Conservation (phyloP, 2,888 invertebrate species). For the Melieria crassipennis region DNA sequence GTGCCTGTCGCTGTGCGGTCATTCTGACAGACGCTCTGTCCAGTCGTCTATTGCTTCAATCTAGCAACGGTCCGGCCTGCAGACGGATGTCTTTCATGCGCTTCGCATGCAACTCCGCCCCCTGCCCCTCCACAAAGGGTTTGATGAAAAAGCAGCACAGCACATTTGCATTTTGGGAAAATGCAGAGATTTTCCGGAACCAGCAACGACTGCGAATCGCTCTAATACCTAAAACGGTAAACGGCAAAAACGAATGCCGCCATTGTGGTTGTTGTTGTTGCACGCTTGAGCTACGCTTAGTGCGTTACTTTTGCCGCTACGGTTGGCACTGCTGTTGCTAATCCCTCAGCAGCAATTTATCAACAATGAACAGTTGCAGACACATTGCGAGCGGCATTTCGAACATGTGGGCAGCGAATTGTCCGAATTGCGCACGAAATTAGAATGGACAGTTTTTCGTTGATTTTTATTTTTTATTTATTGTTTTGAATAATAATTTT, state of each 20-base stretch:
- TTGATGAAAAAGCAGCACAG: not conserved
- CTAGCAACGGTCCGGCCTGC: too few species aligned
- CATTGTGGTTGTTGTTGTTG: not conserved
- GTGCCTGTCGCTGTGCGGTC: conserved; percentile 21
- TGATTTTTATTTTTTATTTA: not conserved
- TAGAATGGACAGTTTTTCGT: conserved; percentile 1
- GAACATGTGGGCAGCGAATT: not conserved
- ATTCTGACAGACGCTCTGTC: conserved; percentile 1
- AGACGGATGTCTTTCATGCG: too few species aligned
- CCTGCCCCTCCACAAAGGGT: not conserved
- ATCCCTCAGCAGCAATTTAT: conserved; percentile 61
- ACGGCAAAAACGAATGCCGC: conserved; percentile 18
- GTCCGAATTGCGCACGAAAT: conserved; percentile 21
- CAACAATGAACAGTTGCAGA: conserved; percentile 61
- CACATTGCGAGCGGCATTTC: conserved; percentile 40
- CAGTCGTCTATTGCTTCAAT: not conserved
- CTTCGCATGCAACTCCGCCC: not conserved
- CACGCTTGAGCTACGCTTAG: conserved; percentile 13
- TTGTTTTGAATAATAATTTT: conserved; percentile 15
- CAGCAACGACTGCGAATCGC: conserved; percentile 34
- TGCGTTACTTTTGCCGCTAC: conserved; percentile 21
- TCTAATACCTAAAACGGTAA: not conserved
- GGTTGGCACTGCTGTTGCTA: conserved; percentile 42
- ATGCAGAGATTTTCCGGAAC: conserved; percentile 15
- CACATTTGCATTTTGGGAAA: conserved; percentile 61